A percentile compares a stretch with the other conserved stretches of the same genome.
These are phyloP conservation scores for Hymenopus coronatus DNA, from an alignment of 2,888 invertebrate species.

Conservation along the genomic window DNA sequence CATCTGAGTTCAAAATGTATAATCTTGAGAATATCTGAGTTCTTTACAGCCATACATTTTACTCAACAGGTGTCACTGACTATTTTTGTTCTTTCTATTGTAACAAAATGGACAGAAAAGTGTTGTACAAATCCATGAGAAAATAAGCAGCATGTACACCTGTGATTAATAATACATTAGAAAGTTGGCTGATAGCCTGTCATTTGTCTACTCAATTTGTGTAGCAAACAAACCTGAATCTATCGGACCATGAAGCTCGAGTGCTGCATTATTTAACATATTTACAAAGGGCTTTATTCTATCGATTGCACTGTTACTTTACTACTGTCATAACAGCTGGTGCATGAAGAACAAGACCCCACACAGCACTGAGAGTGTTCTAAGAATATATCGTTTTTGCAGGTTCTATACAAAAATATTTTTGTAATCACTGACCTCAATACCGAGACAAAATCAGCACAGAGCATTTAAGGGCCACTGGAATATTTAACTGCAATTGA, in stretches of 20 bases:
- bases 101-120: too few relatives aligned
- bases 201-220: neutral
- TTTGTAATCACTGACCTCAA: too few relatives aligned
- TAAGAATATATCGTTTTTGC: neutral
- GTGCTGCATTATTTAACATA: neutral
- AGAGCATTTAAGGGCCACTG: too few relatives aligned
- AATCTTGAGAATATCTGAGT: too few relatives aligned
- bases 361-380: neutral
- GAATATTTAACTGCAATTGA: too few relatives aligned
- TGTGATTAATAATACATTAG: neutral
- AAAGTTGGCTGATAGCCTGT: neutral
- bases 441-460: too few relatives aligned
- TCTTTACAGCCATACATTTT: too few relatives aligned
- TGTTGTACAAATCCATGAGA: neutral
- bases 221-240: neutral
- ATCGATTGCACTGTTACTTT: neutral
- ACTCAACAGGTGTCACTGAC: too few relatives aligned
- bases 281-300: neutral
- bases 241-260: neutral
- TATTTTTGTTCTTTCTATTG: too few relatives aligned
- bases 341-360: neutral
- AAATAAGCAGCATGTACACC: neutral
- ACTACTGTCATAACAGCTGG: neutral
- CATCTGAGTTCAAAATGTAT: too few relatives aligned
- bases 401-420: neutral